Evolutionary conservation across 2,113 vertebrate species (phyloP).

Genomic region (Nycticebus coucang): DNA sequence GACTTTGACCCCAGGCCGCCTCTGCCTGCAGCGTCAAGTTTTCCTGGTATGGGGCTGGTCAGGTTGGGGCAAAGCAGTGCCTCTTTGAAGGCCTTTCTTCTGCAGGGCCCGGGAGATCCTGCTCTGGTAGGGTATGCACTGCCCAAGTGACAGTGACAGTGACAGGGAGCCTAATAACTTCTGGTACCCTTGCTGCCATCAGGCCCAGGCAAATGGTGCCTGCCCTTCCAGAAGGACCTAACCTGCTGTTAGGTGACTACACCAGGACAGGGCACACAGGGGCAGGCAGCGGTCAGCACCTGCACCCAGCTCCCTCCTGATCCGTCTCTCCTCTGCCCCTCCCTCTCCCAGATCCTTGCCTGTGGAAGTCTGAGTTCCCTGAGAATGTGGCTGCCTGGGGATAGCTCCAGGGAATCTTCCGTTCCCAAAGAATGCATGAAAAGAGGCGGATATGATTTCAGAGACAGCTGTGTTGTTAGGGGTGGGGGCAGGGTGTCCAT

Average conservation of each 20-base stretch:
- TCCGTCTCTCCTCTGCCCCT: background rate
- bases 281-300: background rate
- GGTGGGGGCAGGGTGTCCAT: too few relatives aligned
- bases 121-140: background rate
- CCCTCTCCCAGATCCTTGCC: background rate
- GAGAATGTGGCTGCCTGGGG: background rate
- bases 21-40: background rate
- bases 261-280: accelerated
- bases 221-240: background rate
- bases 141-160: background rate
- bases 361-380: background rate
- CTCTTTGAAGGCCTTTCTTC: background rate
- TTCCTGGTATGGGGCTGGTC: background rate
- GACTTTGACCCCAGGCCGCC: background rate
- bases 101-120: background rate
- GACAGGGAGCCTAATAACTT: constrained; percentile 18
- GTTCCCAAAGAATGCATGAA: background rate
- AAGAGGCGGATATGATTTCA: constrained; percentile 54
- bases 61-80: accelerated
- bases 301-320: background rate
- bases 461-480: constrained; percentile 38
- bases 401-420: constrained; percentile 53
- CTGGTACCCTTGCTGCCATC: background rate
- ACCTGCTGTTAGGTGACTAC: background rate
- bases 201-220: background rate